Conservation (phyloP, 2,797 vertebrate genomes). For the Spea hammondii region DNA sequence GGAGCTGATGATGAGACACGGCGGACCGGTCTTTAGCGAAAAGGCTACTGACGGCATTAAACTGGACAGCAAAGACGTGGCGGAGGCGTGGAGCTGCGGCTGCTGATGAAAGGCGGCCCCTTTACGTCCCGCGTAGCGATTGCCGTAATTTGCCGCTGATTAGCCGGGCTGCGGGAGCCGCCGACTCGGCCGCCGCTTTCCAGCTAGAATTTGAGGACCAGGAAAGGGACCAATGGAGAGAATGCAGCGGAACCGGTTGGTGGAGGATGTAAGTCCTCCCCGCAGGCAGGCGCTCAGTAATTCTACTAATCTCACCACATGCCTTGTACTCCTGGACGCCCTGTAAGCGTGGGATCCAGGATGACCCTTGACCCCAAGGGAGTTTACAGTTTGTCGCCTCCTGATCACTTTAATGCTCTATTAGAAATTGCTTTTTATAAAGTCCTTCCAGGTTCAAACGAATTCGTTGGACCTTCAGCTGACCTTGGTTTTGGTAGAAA, state of each 20-base stretch:
- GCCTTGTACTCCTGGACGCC: slow-evolving; percentile 28
- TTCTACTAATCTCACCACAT: slow-evolving; percentile 19
- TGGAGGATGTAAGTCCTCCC: no score
- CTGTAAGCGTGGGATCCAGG: background rate
- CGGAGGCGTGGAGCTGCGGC: slow-evolving; percentile 75
- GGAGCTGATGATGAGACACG: slow-evolving; percentile 80
- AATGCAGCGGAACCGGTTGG: slow-evolving; percentile 30
- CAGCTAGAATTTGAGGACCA: background rate
- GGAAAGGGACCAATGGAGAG: background rate
- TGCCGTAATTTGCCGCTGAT: slow-evolving; percentile 51
- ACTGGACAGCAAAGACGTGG: slow-evolving; percentile 80
- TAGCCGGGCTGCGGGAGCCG: slow-evolving; percentile 55
- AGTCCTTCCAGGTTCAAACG: no score
- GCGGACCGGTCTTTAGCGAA: slow-evolving; percentile 79
- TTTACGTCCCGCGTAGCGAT: background rate
- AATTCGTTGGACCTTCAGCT: no score
- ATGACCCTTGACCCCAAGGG: background rate
- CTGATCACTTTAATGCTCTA: no score
- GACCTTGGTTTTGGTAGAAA: slow-evolving; percentile 5
- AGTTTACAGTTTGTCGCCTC: no score
- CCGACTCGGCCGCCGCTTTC: slow-evolving; percentile 36
- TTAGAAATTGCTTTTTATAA: no score
- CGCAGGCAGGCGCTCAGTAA: background rate
- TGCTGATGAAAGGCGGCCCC: slow-evolving; percentile 68
- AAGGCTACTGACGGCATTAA: slow-evolving; percentile 78